Conservation (phyloP, 1,140 invertebrate genomes). For the Atopsyche davidsoni region DNA sequence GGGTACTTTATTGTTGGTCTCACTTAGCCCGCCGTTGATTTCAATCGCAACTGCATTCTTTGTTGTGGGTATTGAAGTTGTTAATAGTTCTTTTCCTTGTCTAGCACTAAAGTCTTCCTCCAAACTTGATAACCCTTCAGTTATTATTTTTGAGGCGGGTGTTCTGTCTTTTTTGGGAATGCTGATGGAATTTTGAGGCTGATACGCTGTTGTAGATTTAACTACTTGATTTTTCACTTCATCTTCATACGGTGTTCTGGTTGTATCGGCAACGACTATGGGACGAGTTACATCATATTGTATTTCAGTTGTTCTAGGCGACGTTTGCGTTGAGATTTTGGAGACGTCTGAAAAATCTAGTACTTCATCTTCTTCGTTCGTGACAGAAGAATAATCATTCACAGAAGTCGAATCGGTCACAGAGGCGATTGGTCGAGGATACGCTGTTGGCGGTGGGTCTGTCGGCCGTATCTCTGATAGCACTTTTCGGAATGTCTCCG, state of each 20-base stretch:
- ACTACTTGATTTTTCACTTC: constrained; percentile 15
- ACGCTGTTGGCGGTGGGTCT: constrained; percentile 54
- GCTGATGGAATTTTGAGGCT: constrained; percentile 18
- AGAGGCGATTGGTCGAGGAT: constrained; percentile 35
- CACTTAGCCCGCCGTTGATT: constrained; percentile 40
- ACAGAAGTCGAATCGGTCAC: constrained; percentile 38
- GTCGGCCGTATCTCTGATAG: constrained; percentile 70
- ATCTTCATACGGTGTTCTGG: constrained; percentile 16
- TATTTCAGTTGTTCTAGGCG: constrained; percentile 21
- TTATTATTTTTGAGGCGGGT: constrained; percentile 27
- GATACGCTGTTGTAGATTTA: constrained; percentile 33
- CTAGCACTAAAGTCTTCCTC: constrained; percentile 15
- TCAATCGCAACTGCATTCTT: constrained; percentile 41
- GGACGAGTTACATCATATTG: constrained; percentile 17
- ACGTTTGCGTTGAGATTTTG: constrained; percentile 20
- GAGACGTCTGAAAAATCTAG: constrained; percentile 67
- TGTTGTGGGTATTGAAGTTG: constrained; percentile 33
- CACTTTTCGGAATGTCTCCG: constrained; percentile 67
- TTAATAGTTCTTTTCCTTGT: constrained; percentile 23
- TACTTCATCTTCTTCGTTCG: constrained; percentile 65
- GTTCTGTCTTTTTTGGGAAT: constrained; percentile 32
- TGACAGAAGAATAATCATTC: constrained; percentile 45
- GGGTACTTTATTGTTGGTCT: constrained; percentile 29
- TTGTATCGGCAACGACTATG: not conserved
- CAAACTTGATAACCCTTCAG: constrained; percentile 14